Evolutionary conservation across 2,797 vertebrate genomes (phyloP), one percentile per base, ranked within the genome.

Genomic region (Gila robusta): DNA sequence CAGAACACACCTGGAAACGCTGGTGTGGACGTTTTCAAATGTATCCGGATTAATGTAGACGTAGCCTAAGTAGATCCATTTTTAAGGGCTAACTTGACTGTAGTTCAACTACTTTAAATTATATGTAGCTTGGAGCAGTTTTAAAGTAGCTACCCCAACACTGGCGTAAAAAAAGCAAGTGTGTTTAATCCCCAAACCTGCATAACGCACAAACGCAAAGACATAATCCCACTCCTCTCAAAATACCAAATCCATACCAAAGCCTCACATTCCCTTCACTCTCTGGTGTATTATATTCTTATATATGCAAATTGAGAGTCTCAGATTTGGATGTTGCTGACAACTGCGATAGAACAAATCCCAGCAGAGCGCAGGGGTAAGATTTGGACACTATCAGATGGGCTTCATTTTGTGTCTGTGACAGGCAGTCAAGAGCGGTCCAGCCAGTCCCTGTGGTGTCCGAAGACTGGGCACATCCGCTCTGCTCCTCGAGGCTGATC

Each of bases 281-380:
- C 41, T 76, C 52, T 67, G 37, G 37, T 67, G 83, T 14, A 8
- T 85, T 78, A 79, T 80, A 47, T 78, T 67, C 41, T n/a, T 62
- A 79, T 82, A 59, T 37, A 37, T 66, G 62, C 32, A 19, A n/a
- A 82, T 79, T 41, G 54, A 66, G 39, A 56, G 64, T 16, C 47
- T 73, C 23, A n/a, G 52, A 73, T 77, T 37, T 49, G 44, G 35
- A 66, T 28, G 35, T 81, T 54, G 28, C 17, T 66, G 47, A 74
- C 82, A 76, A 44, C 73, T 54, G 79, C 83, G 77, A 86, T 59
- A 74, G 52, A 85, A 73, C 76, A 86, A 67, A 88, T 70, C 72
- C 62, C 88, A 73, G 72, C 72, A 72, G 79, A 88, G 44, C 28
- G 11, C 81, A 41, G 26, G 17, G 62, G 54, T 35, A 64, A 79